Percentiles rank a stretch among this genome's conserved stretches.
phyloP scores from a whole-genome alignment of 2,113 vertebrate species.

The Poecilia latipinna region DNA sequence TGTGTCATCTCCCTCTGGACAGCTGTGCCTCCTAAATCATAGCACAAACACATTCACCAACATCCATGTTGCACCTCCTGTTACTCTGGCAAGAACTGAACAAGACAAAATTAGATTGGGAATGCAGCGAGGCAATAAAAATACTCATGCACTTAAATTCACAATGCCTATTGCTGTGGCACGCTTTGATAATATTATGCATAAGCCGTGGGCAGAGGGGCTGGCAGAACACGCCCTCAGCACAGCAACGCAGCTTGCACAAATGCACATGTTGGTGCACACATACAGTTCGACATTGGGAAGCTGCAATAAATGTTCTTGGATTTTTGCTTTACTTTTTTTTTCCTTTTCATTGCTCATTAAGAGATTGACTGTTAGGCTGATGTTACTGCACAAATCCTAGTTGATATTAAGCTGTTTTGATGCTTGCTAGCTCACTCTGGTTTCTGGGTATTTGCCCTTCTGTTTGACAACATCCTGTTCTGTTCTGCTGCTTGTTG shows the following conservation, averaged over 20 bases:
- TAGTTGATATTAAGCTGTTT: conserved; percentile 40
- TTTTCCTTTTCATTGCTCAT: neutral
- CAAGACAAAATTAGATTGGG: conserved; percentile 81
- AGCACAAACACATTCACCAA: conserved; percentile 62
- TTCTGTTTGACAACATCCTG: conserved; percentile 43
- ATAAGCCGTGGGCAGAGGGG: conserved; percentile 66
- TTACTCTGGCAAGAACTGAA: conserved; percentile 83
- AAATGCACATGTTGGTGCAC: conserved; percentile 48
- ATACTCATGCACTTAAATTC: conserved; percentile 31
- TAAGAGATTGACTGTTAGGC: conserved; percentile 47
- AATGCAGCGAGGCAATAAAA: conserved; percentile 65
- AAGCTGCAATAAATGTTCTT: conserved; percentile 53
- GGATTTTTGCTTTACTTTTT: neutral
- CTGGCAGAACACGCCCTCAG: conserved; percentile 66
- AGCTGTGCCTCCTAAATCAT: conserved; percentile 87
- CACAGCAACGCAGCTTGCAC: conserved; percentile 57
- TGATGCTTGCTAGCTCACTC: conserved; percentile 49
- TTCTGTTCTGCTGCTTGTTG: conserved; percentile 39
- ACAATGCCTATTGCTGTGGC: conserved; percentile 51
- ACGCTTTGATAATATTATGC: conserved; percentile 70
- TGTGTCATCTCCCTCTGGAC: conserved; percentile 82
- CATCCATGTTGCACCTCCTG: conserved; percentile 71
- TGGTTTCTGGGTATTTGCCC: conserved; percentile 26
- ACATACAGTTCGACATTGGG: conserved; percentile 54
- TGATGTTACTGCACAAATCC: conserved; percentile 43